Evolutionary conservation across 23 tunicate genomes (phyloP).

Genomic region (Ciona savignyi): DNA sequence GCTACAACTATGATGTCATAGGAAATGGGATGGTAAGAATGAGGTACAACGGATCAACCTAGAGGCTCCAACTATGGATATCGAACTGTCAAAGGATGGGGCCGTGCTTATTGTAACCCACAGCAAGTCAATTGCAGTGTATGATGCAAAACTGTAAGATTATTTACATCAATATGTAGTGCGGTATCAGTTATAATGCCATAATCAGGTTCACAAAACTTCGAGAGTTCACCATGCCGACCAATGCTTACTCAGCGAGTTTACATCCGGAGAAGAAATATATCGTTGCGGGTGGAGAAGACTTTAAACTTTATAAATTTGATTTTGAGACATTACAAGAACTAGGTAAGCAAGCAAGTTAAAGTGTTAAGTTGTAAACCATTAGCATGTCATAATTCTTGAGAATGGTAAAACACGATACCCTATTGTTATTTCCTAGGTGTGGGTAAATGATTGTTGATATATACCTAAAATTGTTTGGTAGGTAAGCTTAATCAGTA

Average conservation of each 20-base stretch:
- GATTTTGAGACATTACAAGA: constrained; percentile 75
- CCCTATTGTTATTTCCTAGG: too few species aligned
- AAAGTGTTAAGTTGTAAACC: too few species aligned
- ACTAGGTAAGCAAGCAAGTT: constrained; percentile 40
- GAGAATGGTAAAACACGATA: too few species aligned
- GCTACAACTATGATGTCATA: too few species aligned
- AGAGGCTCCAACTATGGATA: constrained; percentile 41
- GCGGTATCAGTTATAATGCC: too few species aligned
- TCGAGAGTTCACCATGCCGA: constrained; percentile 37
- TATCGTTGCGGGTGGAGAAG: constrained; percentile 91
- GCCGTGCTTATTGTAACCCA: constrained; percentile 51
- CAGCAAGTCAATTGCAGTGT: constrained; percentile 52
- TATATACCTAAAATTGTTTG: too few species aligned
- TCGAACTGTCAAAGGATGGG: constrained; percentile 66
- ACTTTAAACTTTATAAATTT: constrained; percentile 94
- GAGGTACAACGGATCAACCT: constrained; percentile 56
- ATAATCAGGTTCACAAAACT: constrained; percentile 16
- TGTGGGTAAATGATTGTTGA: too few species aligned
- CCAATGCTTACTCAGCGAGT: constrained; percentile 84
- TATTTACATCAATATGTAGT: too few species aligned
- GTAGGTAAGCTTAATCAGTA: too few species aligned
- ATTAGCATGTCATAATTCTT: too few species aligned
- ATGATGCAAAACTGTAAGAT: constrained; percentile 51
- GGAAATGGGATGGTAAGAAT: constrained; percentile 83
- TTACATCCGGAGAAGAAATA: constrained; percentile 79